phyloP scores from a whole-genome alignment of 2,797 vertebrate genomes.

The Arremon brunneinucha region DNA sequence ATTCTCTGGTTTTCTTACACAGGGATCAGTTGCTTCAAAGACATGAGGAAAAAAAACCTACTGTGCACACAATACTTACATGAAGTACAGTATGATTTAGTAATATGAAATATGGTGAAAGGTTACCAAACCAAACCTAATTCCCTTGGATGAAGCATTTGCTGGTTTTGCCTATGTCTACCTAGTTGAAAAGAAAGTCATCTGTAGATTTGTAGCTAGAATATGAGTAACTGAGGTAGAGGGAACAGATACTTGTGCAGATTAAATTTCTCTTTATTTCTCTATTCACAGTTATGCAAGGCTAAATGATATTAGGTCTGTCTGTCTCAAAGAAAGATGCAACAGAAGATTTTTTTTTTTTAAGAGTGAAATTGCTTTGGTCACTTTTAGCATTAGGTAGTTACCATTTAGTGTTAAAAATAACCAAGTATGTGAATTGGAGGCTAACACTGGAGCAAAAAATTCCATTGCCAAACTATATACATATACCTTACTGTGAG shows the following conservation, averaged over 20 bases:
- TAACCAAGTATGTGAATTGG: not conserved
- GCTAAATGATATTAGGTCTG: not conserved
- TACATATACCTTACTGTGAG: not conserved
- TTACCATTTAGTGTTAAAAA: not conserved
- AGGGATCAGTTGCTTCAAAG: constrained; percentile 3
- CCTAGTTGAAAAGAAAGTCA: not conserved
- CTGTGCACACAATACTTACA: not conserved
- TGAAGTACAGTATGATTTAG: not conserved
- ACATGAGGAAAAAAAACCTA: not conserved
- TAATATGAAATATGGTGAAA: not conserved
- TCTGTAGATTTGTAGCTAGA: not conserved
- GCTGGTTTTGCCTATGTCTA: not conserved
- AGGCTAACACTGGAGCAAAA: not conserved
- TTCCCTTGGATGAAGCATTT: not conserved
- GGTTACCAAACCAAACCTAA: constrained; percentile 5
- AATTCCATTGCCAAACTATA: not conserved
- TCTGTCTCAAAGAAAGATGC: not conserved
- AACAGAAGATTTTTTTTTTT: not conserved
- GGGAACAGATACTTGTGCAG: not conserved
- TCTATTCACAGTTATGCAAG: not conserved
- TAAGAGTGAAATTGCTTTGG: not conserved
- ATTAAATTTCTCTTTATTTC: constrained; percentile 16
- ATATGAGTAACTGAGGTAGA: not conserved
- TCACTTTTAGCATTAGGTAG: not conserved
- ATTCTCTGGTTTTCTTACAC: not conserved